phyloP scores from a whole-genome alignment of 2,797 vertebrate species.

The Pseudochromis fuscus region DNA sequence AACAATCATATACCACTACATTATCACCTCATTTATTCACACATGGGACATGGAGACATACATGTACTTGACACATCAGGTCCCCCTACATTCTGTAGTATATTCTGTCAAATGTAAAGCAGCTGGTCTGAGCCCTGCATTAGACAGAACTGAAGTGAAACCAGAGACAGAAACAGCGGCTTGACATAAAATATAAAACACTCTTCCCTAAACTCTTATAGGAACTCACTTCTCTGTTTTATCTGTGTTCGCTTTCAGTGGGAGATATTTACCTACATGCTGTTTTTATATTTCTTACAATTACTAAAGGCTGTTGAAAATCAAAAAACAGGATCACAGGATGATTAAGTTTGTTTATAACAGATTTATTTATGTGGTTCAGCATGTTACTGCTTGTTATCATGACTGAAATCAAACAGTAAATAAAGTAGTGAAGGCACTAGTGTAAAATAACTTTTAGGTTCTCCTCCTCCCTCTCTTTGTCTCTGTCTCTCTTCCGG shows the following conservation, averaged over 20 bases:
- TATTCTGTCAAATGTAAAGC: conserved; percentile 9
- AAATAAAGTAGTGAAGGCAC: not conserved
- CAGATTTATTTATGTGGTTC: no score
- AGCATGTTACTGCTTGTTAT: no score
- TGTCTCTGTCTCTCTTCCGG: not conserved
- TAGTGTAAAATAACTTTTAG: not conserved
- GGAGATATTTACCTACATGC: no score
- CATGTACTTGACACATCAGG: conserved; percentile 15
- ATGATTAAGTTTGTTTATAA: not conserved
- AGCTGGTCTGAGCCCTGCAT: not conserved
- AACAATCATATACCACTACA: conserved; percentile 32
- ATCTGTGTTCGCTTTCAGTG: not conserved
- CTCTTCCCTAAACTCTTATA: not conserved
- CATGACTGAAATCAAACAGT: not conserved
- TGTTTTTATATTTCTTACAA: no score
- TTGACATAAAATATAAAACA: conserved; percentile 43
- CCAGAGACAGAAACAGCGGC: conserved; percentile 55
- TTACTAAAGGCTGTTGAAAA: no score
- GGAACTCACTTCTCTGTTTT: not conserved
- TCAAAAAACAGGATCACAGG: no score
- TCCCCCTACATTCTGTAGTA: conserved; percentile 10
- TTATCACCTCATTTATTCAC: conserved; percentile 15
- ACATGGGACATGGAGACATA: conserved; percentile 15
- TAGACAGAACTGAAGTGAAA: conserved; percentile 51
- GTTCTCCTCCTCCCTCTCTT: not conserved